phyloP scores from a whole-genome alignment of 2,888 invertebrate genomes.

The Leucania comma region DNA sequence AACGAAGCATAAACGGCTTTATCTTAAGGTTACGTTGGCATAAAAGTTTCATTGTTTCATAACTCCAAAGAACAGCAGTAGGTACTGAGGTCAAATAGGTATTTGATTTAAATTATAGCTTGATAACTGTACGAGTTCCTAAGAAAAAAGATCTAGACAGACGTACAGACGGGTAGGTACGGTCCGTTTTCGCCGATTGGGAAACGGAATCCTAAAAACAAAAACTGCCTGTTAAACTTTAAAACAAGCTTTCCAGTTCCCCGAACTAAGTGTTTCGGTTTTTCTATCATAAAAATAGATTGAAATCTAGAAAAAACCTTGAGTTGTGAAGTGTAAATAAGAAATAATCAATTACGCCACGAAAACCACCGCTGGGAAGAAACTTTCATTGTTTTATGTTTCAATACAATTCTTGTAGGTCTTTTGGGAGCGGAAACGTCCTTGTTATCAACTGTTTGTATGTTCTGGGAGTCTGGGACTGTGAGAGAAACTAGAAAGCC shows the following conservation, averaged over 20 bases:
- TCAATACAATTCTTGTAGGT: slow-evolving; percentile 54
- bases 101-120: too few relatives aligned
- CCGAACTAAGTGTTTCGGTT: not conserved
- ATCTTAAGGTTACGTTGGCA: too few relatives aligned
- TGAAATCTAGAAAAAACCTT: slow-evolving; percentile 37
- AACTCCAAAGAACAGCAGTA: too few relatives aligned
- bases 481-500: slow-evolving; percentile 19
- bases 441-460: slow-evolving; percentile 43
- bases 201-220: not conserved
- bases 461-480: slow-evolving; percentile 3
- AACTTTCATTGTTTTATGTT: slow-evolving; percentile 61
- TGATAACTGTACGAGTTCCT: too few relatives aligned
- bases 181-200: too few relatives aligned
- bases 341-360: slow-evolving; percentile 53
- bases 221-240: not conserved
- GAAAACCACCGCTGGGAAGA: slow-evolving; percentile 33
- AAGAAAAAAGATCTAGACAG: too few relatives aligned
- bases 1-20: too few relatives aligned
- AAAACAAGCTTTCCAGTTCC: not conserved
- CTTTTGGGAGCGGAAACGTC: slow-evolving; percentile 47
- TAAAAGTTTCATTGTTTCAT: too few relatives aligned
- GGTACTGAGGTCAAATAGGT: too few relatives aligned
- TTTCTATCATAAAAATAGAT: slow-evolving; percentile 11
- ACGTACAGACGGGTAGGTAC: too few relatives aligned
- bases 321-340: slow-evolving; percentile 39